phyloP scores from a whole-genome alignment of 2,797 vertebrate species.

The Setipinna tenuifilis region DNA sequence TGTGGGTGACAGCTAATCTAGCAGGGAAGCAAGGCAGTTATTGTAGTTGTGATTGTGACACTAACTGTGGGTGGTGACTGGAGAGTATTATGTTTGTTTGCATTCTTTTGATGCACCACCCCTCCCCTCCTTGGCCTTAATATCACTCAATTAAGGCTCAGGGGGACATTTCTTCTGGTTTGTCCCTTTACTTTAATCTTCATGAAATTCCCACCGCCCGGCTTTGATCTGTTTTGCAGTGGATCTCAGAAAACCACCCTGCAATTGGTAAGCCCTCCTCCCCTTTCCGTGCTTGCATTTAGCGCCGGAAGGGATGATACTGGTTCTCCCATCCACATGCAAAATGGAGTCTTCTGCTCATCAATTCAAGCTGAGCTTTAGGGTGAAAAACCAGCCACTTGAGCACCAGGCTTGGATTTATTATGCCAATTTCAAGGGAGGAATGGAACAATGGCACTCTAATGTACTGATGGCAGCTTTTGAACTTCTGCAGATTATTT shows the following conservation, averaged over 20 bases:
- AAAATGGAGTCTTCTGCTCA: not conserved
- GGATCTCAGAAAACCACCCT: not conserved
- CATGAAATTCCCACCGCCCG: slow-evolving; percentile 44
- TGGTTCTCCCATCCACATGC: not conserved
- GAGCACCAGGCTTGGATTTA: not conserved
- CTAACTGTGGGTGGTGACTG: not conserved
- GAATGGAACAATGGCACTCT: not conserved
- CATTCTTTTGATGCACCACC: slow-evolving; percentile 31
- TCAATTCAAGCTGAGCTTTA: not conserved
- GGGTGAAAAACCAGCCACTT: not conserved
- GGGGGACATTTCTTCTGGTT: slow-evolving; percentile 41
- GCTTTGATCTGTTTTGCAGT: slow-evolving; percentile 51
- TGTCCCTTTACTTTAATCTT: slow-evolving; percentile 55
- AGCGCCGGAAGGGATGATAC: not conserved
- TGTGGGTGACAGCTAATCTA: not conserved
- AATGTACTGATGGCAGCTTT: not conserved
- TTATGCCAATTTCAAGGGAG: not conserved
- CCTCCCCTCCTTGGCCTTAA: slow-evolving; percentile 40
- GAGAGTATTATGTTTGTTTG: slow-evolving; percentile 15
- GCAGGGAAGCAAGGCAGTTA: not conserved
- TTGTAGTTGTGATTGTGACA: not conserved
- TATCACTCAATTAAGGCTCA: slow-evolving; percentile 52
- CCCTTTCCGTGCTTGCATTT: not conserved
- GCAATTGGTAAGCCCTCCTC: not conserved
- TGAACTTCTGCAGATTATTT: not conserved